Conservation (phyloP, 2,797 vertebrate species). For the Glossophaga mutica region DNA sequence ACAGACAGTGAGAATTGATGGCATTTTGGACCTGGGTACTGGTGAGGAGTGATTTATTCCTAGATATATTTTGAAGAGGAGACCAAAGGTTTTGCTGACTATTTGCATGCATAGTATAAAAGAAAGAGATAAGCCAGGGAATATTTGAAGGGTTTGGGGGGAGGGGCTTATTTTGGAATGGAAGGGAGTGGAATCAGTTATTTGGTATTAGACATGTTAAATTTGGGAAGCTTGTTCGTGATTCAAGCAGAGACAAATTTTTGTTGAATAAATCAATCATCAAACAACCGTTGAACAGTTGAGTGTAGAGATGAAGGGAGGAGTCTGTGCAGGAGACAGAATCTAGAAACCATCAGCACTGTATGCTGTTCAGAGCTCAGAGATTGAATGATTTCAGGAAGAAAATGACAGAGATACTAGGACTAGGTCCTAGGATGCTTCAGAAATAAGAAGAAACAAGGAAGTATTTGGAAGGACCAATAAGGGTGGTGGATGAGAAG, state of each 20-base stretch:
- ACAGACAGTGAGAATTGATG: neutral
- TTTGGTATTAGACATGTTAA: neutral
- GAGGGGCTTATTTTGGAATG: neutral
- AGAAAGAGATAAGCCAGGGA: neutral
- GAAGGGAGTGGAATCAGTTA: neutral
- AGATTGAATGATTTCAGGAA: neutral
- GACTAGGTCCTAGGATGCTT: neutral
- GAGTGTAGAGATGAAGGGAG: neutral
- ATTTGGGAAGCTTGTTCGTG: neutral
- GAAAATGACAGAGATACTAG: neutral
- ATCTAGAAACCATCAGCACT: neutral
- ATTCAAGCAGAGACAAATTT: neutral
- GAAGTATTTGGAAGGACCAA: neutral
- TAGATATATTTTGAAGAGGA: neutral
- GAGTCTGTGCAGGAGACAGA: neutral
- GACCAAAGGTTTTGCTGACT: neutral
- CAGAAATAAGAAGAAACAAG: neutral
- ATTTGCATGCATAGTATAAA: neutral
- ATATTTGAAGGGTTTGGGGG: neutral
- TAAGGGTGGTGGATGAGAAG: neutral
- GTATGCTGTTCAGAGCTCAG: neutral
- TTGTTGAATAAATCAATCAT: neutral
- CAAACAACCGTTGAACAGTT: neutral
- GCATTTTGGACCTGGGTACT: neutral
- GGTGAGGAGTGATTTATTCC: neutral